Evolutionary conservation across 2,888 invertebrate species (phyloP), one percentile per base, ranked within the genome.

Genomic region (Zelleria hepariella): DNA sequence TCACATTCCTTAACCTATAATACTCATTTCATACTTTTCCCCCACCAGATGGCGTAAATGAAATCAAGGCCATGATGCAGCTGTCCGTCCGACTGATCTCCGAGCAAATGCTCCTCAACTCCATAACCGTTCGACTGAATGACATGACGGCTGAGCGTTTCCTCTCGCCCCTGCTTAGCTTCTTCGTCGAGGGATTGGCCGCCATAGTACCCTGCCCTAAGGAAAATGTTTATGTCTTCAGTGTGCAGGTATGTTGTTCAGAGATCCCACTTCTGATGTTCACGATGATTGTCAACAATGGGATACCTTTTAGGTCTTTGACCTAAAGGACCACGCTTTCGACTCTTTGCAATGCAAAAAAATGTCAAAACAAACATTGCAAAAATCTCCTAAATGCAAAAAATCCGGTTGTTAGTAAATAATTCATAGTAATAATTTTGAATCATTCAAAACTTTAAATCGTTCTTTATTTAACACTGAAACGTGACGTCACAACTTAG

Each of bases 81-180:
- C 90, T 98, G 0, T 93, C 94, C 0, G 98, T 98, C 0, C 91
- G 97, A 0, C 90, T 98, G 26, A 96, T 99, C 61, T 98, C 98
- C 0, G 96, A 97, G 73, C 95, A 97, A 67, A 98, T 98, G 96
- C 86, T 98, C 1, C 93, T 94, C 73, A 97, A 97, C 80, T 97
- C 98, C 0, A 96, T 98, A 49, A 98, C 98, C 0, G 95, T 99
- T 0, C 91, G 98, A 2, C 84, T 98, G 20, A 95, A 96, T 74
- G 96, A 97, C 70, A 97, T 98, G 96, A 97, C 96, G 0, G 95
- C 95, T 57, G 95, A 96, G 67, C 95, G 95, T 3, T 98, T 98
- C 77, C 89, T 98, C 1, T 97, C 97, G 0, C 97, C 97, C 0
- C 80, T 98, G 10, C 86, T 97, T 15, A 92, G 94, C 15, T 96